Base-by-base conservation (phyloP, 2,113 vertebrate genomes). In the Cromileptes altivelis region DNA sequence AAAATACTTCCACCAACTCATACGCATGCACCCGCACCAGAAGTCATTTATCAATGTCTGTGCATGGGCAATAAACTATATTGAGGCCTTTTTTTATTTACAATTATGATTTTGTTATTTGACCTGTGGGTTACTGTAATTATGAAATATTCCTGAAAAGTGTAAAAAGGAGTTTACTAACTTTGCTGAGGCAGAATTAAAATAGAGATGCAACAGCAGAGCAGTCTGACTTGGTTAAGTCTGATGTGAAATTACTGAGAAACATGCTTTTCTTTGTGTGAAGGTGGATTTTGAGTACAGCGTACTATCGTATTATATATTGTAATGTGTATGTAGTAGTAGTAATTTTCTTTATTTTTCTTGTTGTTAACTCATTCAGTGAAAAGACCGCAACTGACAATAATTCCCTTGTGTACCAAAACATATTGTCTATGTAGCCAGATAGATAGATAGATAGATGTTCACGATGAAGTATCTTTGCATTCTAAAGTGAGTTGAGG, bases 41-140 rank as follows among this genome's bases (percentile, higher is more conserved):
- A 70, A 83, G 69, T 73, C 23, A 92, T 91, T 83, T 52, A 82
- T 91, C 80, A 82, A n/a, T 18, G 30, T 85, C 80, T 0, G 2
- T 37, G 61, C 23, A 57, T 19, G 64, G 3, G 61, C 52, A 74
- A 85, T 71, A 74, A 76, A 55, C 33, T 72, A 70, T 60, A 65
- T 58, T 65, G 40, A 7, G 80, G 10, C 60, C 23, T 42, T n/a
- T 80, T n/a, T 75, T 56, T 55, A 83, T 78, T 64, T 69, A 70
- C 57, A 88, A 80, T 82, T 83, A 62, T 10, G 58, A 67, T 76
- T 70, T 64, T 64, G 25, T 70, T 57, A 17, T 74, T 70, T 76
- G 67, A 74, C 78, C 84, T 40, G 19, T 17, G 40, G 50, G 71
- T 77, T 52, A 55, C 11, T 55, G 6, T 52, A 65, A 69, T 77